A percentile compares a stretch with the other conserved stretches of the same genome.
Evolutionary conservation across 2,113 vertebrate species (phyloP).

Genomic region (Rhinoderma darwinii): DNA sequence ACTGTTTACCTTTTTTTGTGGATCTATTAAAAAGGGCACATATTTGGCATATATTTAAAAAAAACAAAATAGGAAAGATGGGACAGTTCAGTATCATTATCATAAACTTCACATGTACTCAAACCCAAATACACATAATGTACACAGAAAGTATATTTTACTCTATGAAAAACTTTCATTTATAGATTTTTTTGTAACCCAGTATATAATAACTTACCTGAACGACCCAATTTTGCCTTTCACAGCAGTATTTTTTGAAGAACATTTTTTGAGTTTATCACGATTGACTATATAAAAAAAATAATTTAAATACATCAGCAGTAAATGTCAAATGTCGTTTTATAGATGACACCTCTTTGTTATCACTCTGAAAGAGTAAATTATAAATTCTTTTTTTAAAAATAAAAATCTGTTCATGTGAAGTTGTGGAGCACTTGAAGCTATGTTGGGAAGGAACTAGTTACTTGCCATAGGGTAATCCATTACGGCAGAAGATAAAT

Average conservation of each 20-base stretch:
- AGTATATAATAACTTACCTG: neutral
- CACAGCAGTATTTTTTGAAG: neutral
- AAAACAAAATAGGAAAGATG: too few relatives aligned
- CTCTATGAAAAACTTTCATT: neutral
- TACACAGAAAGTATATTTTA: too few relatives aligned
- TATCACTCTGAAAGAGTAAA: constrained; percentile 7
- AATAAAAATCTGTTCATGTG: neutral
- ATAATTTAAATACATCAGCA: constrained; percentile 29
- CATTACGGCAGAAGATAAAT: neutral
- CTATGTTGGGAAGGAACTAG: constrained; percentile 4
- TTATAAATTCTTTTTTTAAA: neutral
- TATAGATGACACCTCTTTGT: constrained; percentile 11
- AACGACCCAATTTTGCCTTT: neutral
- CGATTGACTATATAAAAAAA: constrained; percentile 14
- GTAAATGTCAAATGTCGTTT: constrained; percentile 36
- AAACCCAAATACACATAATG: too few relatives aligned
- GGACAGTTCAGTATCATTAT: too few relatives aligned
- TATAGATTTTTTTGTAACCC: neutral
- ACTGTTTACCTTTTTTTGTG: too few relatives aligned
- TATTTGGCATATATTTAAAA: too few relatives aligned
- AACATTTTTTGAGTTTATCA: constrained; percentile 1
- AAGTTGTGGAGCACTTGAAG: neutral
- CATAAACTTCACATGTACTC: too few relatives aligned
- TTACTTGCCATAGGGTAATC: constrained; percentile 16
- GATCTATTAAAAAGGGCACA: too few relatives aligned